Conservation (phyloP, 2,888 invertebrate species). For the Ichneumoninae sp. region DNA sequence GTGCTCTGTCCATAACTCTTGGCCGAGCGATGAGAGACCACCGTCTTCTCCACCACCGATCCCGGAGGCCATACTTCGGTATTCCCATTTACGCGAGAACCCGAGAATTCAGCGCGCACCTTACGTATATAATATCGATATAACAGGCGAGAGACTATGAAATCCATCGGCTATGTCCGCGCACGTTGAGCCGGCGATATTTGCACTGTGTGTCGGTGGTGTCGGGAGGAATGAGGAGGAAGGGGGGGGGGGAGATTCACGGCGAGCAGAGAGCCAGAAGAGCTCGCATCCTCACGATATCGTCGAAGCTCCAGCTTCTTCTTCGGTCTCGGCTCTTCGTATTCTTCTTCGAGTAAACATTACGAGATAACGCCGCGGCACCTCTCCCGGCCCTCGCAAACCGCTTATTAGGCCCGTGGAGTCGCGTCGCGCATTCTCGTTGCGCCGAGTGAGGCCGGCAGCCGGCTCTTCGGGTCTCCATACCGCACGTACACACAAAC, state of each 20-base stretch:
- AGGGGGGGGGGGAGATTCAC: conserved; percentile 5
- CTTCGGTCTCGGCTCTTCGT: conserved; percentile 36
- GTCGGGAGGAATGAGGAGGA: not conserved
- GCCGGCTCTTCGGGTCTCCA: conserved; percentile 24
- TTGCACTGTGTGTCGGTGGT: conserved; percentile 56
- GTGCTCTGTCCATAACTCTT: conserved; percentile 50
- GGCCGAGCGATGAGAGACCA: conserved; percentile 41
- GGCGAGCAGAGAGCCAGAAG: conserved; percentile 43
- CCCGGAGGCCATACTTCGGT: conserved; percentile 60
- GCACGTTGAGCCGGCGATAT: conserved; percentile 57
- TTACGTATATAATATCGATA: conserved; percentile 27
- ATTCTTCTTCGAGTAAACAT: conserved; percentile 68
- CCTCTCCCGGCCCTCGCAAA: conserved; percentile 70
- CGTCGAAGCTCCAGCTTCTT: conserved; percentile 55
- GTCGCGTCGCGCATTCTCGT: conserved; percentile 53
- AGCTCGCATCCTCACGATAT: conserved; percentile 54
- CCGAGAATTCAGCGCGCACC: conserved; percentile 36
- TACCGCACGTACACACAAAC: conserved; percentile 64
- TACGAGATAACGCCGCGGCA: conserved; percentile 71
- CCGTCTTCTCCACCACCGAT: conserved; percentile 32
- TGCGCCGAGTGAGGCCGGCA: conserved; percentile 19
- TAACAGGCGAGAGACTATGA: conserved; percentile 26
- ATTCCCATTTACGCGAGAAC: conserved; percentile 61
- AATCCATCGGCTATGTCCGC: conserved; percentile 63
- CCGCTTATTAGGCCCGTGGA: conserved; percentile 72